Percentiles rank a stretch among this genome's conserved stretches.
These are phyloP conservation scores for Gracilinanus agilis DNA, from an alignment of 2,113 vertebrate species.

Conservation along the genomic window DNA sequence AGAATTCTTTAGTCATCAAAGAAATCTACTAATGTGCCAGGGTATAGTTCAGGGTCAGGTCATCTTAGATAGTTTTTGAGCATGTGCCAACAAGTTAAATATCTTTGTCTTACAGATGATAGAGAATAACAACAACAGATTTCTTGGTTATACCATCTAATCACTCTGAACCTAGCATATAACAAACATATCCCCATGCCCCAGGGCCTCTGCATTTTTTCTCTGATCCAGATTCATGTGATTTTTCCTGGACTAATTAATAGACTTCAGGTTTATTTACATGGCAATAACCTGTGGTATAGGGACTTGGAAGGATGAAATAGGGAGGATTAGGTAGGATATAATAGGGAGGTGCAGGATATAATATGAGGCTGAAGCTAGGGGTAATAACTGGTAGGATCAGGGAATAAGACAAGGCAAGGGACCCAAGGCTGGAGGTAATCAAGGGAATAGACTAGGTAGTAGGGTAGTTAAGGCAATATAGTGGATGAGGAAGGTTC, in stretches of 20 bases:
- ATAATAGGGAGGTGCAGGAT: too few species aligned
- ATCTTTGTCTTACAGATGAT: not conserved
- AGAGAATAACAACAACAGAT: not conserved
- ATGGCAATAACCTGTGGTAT: too few species aligned
- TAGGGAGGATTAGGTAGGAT: too few species aligned
- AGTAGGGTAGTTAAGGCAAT: too few species aligned
- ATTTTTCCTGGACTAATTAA: not conserved
- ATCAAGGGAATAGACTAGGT: too few species aligned
- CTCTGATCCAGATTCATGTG: not conserved
- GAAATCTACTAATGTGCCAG: not conserved
- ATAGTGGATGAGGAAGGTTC: too few species aligned
- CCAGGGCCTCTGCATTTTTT: not conserved
- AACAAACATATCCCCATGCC: not conserved
- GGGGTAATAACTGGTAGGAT: too few species aligned
- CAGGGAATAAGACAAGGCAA: too few species aligned
- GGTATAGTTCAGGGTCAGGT: conserved; percentile 1
- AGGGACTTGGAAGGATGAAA: too few species aligned
- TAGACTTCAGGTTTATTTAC: not conserved
- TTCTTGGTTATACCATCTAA: not conserved
- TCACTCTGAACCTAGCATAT: not conserved
- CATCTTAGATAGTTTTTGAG: not conserved
- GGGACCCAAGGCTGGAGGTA: too few species aligned
- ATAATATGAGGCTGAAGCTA: too few species aligned
- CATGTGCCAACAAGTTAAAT: not conserved
- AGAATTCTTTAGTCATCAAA: not conserved